These are phyloP conservation scores for Enteromius trimaculatus DNA, from an alignment of 2,797 vertebrate species.

Conservation along the genomic window DNA sequence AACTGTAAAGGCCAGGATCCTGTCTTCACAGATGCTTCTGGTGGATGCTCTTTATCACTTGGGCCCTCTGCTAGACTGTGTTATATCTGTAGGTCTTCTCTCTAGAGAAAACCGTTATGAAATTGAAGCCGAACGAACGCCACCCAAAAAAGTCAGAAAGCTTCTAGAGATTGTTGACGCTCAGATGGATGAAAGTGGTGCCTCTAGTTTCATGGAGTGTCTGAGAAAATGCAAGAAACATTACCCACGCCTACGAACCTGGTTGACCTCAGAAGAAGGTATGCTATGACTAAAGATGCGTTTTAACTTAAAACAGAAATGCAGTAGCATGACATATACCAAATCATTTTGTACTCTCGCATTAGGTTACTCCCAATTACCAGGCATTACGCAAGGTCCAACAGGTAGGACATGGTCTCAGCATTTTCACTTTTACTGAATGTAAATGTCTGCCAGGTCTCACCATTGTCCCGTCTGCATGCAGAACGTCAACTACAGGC, in stretches of 20 bases:
- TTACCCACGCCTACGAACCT: constrained; percentile 64
- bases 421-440: not conserved
- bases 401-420: constrained; percentile 58
- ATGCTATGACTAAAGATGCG: not conserved
- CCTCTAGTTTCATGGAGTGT: constrained; percentile 62
- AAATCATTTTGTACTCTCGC: constrained; percentile 24
- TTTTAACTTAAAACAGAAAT: constrained; percentile 3
- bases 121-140: constrained; percentile 62
- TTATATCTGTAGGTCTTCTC: constrained; percentile 61
- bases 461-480: not conserved
- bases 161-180: constrained; percentile 68
- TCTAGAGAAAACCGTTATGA: constrained; percentile 67
- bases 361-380: not conserved
- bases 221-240: constrained; percentile 63
- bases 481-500: constrained; percentile 60
- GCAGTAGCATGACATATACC: not conserved
- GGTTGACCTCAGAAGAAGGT: constrained; percentile 60
- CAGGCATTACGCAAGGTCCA: constrained; percentile 59
- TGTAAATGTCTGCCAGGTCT: not conserved
- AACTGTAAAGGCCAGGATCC: constrained; percentile 58
- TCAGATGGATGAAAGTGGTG: constrained; percentile 65
- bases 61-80: constrained; percentile 64
- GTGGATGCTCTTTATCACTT: constrained; percentile 66
- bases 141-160: constrained; percentile 61
- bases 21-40: constrained; percentile 61